Conservation (phyloP, 2,113 vertebrate species). For the Nansenia antarctica region DNA sequence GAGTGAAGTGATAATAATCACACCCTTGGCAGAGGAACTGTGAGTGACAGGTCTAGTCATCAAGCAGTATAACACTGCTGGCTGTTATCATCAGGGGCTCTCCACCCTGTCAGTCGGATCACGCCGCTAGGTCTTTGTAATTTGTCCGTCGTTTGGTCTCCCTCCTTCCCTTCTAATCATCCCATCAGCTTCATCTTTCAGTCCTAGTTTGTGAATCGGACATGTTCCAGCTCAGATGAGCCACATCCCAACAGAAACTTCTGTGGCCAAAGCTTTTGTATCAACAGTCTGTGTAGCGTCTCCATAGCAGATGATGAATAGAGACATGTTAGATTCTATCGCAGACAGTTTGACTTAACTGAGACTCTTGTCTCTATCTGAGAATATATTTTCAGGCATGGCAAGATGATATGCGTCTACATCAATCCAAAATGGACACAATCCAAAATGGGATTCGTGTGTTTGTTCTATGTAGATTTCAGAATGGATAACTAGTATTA, state of each 20-base stretch:
- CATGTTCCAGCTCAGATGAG: background rate
- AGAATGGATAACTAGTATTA: no score
- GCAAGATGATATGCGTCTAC: background rate
- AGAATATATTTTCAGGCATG: background rate
- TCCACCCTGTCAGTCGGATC: background rate
- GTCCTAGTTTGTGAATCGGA: background rate
- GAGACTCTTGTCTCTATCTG: no score
- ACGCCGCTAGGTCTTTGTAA: background rate
- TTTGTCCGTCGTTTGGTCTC: background rate
- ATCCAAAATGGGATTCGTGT: background rate
- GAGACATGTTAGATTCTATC: background rate
- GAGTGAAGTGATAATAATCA: background rate
- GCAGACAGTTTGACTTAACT: background rate
- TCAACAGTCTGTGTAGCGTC: background rate
- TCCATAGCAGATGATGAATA: background rate
- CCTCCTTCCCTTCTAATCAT: background rate
- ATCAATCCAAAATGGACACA: background rate
- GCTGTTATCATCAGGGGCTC: background rate
- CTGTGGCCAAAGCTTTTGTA: background rate
- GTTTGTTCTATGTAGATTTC: background rate
- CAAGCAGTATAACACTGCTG: background rate
- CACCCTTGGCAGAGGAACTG: background rate
- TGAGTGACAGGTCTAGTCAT: background rate
- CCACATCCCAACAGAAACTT: no score
- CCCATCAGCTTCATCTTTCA: background rate